Base-by-base conservation (phyloP, 2,888 invertebrate species). In the Xestobium rufovillosum region DNA sequence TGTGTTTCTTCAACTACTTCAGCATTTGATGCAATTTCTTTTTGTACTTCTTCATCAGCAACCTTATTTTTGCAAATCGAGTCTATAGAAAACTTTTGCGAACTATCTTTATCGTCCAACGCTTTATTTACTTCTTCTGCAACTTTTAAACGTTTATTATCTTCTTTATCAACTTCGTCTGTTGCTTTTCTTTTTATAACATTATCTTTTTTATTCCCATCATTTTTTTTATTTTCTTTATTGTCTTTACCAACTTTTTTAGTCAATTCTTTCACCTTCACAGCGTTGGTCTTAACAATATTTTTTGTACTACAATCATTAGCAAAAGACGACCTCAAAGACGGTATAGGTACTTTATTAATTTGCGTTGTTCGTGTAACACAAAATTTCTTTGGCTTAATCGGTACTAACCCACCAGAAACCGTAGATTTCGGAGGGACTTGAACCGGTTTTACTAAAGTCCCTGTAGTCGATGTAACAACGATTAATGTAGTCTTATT, bases 271-370 rank as follows among this genome's bases (percentile, higher is more conserved):
- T 38, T 38, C 10, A 16, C 36, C 40, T 43, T 44, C 14, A 12
- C 38, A 23, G 26, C 4, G 29, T 36, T 41, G 10, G 31, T 19
- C 35, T 47, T 39, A 12, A 30, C 31, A 30, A n/a, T 34, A 36
- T 37, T 33, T 28, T 43, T 42, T 28, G 45, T 36, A 13, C 45
- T 31, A 25, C 42, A 44, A 39, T 41, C 19, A 26, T 44, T 48
- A 11, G 52, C 53, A 48, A 59, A 61, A 15, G 49, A 49, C 9
- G 63, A 60, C 4, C 59, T 56, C 31, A 65, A 48, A 1, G 65
- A 62, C 3, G 66, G 64, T 35, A 68, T 67, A 4, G 66, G 66
- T 13, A 67, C 58, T 51, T 65, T 67, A 51, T 65, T 66, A 3
- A 61, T 55, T 44, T 63, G 65, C 3, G 63, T 63, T 2, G 65